phyloP scores from a whole-genome alignment of 1,140 invertebrate genomes.

The Bombus pascuorum region DNA sequence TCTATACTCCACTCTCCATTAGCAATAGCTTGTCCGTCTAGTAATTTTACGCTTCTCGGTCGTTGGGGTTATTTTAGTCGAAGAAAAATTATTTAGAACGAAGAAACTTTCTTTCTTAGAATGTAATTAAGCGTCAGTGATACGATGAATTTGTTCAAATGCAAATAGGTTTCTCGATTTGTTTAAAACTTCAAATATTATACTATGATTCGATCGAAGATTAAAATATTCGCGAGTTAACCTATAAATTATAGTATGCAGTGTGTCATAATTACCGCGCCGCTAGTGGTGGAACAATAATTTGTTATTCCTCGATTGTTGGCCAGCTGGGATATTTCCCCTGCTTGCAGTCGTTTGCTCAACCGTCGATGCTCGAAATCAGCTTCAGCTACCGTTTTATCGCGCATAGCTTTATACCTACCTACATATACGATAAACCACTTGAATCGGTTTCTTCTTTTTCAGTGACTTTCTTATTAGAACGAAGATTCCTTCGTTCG shows the following conservation, averaged over 20 bases:
- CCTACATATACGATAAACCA: too few species aligned
- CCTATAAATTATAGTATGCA: background rate
- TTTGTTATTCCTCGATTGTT: slow-evolving; percentile 15
- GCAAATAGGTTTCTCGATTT: background rate
- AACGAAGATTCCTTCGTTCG: too few species aligned
- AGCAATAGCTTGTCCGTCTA: background rate
- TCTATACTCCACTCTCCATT: background rate
- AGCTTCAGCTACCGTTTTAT: background rate
- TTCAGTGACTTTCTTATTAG: background rate
- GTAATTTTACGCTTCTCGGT: background rate
- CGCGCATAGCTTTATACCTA: background rate
- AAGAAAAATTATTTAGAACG: too few species aligned
- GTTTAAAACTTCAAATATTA: too few species aligned
- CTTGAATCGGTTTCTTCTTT: background rate
- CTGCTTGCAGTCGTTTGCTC: background rate
- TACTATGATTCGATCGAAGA: too few species aligned
- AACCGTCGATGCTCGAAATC: background rate
- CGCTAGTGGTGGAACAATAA: background rate
- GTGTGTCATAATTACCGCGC: background rate
- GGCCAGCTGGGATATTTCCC: background rate
- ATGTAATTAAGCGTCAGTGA: background rate
- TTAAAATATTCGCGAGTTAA: background rate
- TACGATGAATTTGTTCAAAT: background rate
- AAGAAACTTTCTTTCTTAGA: background rate
- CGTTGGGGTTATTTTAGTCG: background rate